A percentile compares a stretch with the other conserved stretches of the same genome.
Conservation (phyloP, 2,113 vertebrate genomes). For the Tyto alba region DNA sequence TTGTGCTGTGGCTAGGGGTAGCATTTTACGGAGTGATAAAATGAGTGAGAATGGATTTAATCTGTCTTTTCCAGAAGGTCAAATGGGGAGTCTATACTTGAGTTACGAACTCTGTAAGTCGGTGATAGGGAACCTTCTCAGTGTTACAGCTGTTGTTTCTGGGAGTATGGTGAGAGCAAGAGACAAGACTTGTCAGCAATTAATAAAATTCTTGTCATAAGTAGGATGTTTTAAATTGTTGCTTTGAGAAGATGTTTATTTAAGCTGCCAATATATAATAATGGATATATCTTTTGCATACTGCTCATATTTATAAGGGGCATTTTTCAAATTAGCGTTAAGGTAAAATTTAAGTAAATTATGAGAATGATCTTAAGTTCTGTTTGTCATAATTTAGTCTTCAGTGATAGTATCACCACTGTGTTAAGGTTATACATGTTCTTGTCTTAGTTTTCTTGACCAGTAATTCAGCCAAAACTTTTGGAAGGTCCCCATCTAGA, state of each 20-base stretch:
- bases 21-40: background rate
- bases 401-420: background rate
- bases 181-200: background rate
- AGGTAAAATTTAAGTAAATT: background rate
- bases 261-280: background rate
- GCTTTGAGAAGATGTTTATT: background rate
- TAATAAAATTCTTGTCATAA: background rate
- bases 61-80: background rate
- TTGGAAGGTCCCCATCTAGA: slow-evolving; percentile 75
- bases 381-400: background rate
- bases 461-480: slow-evolving; percentile 79
- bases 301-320: background rate
- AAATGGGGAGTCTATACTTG: background rate
- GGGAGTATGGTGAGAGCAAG: background rate
- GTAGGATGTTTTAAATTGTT: background rate
- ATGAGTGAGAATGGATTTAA: background rate
- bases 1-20: background rate
- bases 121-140: background rate
- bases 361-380: background rate
- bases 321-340: background rate
- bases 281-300: background rate
- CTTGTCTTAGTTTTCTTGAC: slow-evolving; percentile 73
- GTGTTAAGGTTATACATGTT: background rate
- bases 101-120: background rate
- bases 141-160: background rate